phyloP scores from a whole-genome alignment of 2,113 vertebrate genomes.

The Melanotaenia duboulayi region DNA sequence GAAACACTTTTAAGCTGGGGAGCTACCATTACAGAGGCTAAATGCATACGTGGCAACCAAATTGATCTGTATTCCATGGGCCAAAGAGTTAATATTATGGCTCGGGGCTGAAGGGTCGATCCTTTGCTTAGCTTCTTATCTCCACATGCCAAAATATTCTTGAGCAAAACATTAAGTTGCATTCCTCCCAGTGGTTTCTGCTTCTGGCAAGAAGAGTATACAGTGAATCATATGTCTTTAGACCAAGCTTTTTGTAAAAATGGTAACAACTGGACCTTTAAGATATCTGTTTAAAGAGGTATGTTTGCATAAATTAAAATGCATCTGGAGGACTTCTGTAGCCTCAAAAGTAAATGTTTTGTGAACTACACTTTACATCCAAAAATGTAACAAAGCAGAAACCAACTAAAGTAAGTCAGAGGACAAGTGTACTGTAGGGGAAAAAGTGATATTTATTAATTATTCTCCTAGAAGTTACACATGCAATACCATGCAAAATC shows the following conservation, averaged over 20 bases:
- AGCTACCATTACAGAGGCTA: not conserved
- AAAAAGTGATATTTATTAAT: not conserved
- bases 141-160: not conserved
- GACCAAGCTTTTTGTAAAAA: no score
- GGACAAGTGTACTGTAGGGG: not conserved
- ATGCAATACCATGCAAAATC: no score
- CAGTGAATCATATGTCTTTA: no score
- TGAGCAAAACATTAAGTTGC: not conserved
- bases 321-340: no score
- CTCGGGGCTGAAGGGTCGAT: conserved; percentile 12
- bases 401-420: no score
- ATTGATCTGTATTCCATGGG: not conserved
- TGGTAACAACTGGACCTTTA: no score
- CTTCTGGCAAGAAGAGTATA: not conserved
- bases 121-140: not conserved
- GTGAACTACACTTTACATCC: no score
- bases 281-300: no score
- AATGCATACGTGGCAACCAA: not conserved
- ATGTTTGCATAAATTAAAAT: no score
- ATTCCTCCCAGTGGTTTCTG: not conserved
- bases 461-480: not conserved
- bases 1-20: not conserved
- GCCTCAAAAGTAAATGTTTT: no score
- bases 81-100: not conserved
- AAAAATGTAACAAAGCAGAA: no score